Percentiles rank a stretch among this genome's conserved stretches.
Conservation (phyloP, 2,888 invertebrate genomes). For the Habrosyne pyritoides region DNA sequence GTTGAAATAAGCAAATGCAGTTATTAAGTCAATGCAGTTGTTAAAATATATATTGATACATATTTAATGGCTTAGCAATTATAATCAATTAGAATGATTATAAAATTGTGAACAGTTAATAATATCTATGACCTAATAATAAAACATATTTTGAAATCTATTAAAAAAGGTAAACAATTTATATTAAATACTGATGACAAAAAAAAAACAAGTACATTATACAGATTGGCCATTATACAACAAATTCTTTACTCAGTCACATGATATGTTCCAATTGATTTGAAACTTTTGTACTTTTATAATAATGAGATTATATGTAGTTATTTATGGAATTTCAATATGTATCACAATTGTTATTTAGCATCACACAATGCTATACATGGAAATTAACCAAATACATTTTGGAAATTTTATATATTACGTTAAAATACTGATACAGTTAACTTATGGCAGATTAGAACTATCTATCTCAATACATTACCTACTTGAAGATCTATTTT, state of each 20-base stretch:
- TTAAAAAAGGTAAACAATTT: not conserved
- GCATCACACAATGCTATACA: slow-evolving; percentile 9
- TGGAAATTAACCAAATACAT: slow-evolving; percentile 7
- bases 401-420: slow-evolving; percentile 21
- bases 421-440: slow-evolving; percentile 34
- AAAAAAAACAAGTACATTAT: slow-evolving; percentile 14
- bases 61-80: not conserved
- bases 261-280: slow-evolving; percentile 47
- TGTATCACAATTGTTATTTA: slow-evolving; percentile 8
- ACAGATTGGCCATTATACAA: slow-evolving; percentile 26
- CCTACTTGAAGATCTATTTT: slow-evolving; percentile 27
- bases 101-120: not conserved
- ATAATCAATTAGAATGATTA: not conserved
- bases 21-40: not conserved
- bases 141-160: not conserved
- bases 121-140: not conserved
- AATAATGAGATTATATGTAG: slow-evolving; percentile 12
- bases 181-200: not conserved
- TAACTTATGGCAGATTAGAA: slow-evolving; percentile 31
- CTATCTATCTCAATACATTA: slow-evolving; percentile 9
- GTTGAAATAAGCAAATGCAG: slow-evolving; percentile 18
- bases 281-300: slow-evolving; percentile 55
- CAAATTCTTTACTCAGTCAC: slow-evolving; percentile 34
- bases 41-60: not conserved
- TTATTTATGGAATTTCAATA: slow-evolving; percentile 15